Percentiles rank a stretch among this genome's conserved stretches.
Conservation (phyloP, 2,113 vertebrate species). For the Pseudorhombus dupliciocellatus region DNA sequence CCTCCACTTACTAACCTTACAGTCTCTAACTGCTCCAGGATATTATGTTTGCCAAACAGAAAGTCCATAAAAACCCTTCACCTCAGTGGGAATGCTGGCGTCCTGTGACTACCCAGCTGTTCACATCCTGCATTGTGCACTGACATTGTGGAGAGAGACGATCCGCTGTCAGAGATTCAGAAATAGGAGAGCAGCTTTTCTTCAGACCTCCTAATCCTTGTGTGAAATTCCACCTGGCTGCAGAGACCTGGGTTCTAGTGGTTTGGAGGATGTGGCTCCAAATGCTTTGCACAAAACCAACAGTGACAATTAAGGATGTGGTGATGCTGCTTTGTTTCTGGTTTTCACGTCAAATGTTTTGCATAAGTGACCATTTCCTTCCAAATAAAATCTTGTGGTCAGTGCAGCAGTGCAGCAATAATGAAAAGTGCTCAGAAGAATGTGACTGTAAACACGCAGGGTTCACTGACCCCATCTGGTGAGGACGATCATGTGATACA, state of each 20-base stretch:
- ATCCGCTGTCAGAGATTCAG: conserved; percentile 24
- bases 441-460: no score
- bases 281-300: no score
- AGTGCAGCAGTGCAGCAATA: neutral
- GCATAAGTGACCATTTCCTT: neutral
- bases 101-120: conserved; percentile 48
- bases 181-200: conserved; percentile 29
- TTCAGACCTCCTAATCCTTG: conserved; percentile 28
- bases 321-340: neutral
- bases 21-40: conserved; percentile 22
- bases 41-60: conserved; percentile 16
- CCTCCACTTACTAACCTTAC: conserved; percentile 21
- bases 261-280: neutral
- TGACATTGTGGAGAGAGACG: conserved; percentile 30
- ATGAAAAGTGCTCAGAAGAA: no score
- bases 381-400: neutral
- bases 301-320: neutral
- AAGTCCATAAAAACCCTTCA: conserved; percentile 46
- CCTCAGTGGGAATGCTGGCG: conserved; percentile 19
- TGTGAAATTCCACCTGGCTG: neutral
- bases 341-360: neutral
- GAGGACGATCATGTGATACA: no score
- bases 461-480: no score
- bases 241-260: neutral
- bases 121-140: neutral